Conservation (phyloP, 1,140 invertebrate genomes). For the Drosophila arizonae region DNA sequence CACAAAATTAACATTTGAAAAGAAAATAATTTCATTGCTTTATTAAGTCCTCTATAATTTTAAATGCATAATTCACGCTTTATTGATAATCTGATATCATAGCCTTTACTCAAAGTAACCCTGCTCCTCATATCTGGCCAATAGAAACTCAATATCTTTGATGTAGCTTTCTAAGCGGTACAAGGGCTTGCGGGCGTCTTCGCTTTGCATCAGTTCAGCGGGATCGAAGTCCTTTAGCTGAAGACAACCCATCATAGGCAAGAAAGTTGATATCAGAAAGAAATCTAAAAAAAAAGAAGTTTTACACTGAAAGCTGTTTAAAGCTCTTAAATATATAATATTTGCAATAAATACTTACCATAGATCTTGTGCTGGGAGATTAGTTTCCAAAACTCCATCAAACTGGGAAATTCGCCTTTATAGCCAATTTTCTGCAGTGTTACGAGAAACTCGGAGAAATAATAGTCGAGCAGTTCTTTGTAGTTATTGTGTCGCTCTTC, state of each 20-base stretch:
- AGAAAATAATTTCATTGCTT: too few relatives aligned
- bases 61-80: too few relatives aligned
- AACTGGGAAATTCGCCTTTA: constrained; percentile 50
- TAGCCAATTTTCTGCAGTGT: constrained; percentile 57
- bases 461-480: constrained; percentile 48
- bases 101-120: constrained; percentile 42
- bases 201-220: constrained; percentile 18
- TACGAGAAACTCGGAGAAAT: constrained; percentile 38
- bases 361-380: constrained; percentile 40
- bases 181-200: constrained; percentile 13
- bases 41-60: too few relatives aligned
- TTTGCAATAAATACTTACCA: constrained; percentile 29
- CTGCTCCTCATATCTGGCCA: constrained; percentile 43
- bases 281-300: constrained; percentile 47
- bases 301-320: background rate
- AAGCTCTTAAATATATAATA: background rate
- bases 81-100: too few relatives aligned
- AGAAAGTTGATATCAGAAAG: constrained; percentile 48
- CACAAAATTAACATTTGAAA: too few relatives aligned
- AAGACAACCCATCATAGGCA: constrained; percentile 40
- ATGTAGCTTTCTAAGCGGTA: constrained; percentile 34
- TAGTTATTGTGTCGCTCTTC: constrained; percentile 31
- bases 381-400: constrained; percentile 41
- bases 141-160: constrained; percentile 28
- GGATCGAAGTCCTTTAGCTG: constrained; percentile 22